Base-by-base conservation (phyloP, 92 coral and sea anemone species). In the Ricordea florida region DNA sequence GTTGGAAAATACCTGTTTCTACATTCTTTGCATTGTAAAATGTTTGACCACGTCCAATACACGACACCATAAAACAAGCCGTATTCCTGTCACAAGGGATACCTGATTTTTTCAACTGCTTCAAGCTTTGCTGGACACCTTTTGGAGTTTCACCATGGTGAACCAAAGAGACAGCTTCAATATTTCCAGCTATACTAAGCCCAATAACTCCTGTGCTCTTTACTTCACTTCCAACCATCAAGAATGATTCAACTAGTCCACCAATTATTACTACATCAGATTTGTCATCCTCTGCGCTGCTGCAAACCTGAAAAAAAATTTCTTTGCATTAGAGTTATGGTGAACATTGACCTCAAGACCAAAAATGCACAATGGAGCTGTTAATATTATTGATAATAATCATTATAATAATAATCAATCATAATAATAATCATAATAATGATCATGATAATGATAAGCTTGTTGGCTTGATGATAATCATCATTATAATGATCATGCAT, bases 201-300 rank as follows among this genome's bases (percentile, higher is more conserved):
- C 99, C 99, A n/a, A 89, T 76, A 0, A 96, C 93, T 14, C 90
- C 94, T 48, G 80, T 73, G 18, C 73, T 79, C 43, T 79, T 79
- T 26, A 85, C 66, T 45, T 96, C 97, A 57, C 76, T 87, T 51
- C 89, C 90, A 42, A 84, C 98, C 80, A 91, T 81, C 69, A 90
- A 69, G 49, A 96, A 78, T n/a, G 97, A 90, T 43, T 83, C 92
- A 3, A 88, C 91, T 35, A 96, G 71, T 50, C 97, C 99, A 72
- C 99, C 99, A 56, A 89, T 80, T 24, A 92, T 79, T 6, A 92
- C 96, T 48, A 96, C 93, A 28, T 92, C 88, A 27, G 97, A 91
- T 42, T 91, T 91, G 32, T 69, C 84, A 16, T 87, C 86, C 36
- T 80, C 92, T n/a, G 83, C 93, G 40, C 25, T 59, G 21, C 90